Evolutionary conservation across 2,113 vertebrate genomes (phyloP).

Genomic region (Rhineura floridana): DNA sequence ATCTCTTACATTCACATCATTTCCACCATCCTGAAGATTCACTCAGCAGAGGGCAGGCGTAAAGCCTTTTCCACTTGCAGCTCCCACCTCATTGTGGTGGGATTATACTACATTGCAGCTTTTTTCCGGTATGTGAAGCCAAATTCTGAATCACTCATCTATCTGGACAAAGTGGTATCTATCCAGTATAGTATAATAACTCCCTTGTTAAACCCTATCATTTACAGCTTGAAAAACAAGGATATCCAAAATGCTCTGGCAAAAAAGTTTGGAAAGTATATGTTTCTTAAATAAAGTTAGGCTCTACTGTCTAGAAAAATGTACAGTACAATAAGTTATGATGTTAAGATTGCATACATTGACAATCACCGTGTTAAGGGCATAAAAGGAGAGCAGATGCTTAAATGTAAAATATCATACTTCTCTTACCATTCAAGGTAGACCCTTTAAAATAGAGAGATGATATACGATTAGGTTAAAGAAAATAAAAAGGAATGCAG

Average conservation of each 20-base stretch:
- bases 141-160: not conserved
- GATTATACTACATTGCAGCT: not conserved
- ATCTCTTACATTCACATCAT: not conserved
- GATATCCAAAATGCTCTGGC: not conserved
- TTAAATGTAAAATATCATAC: no score
- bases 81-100: constrained; percentile 17
- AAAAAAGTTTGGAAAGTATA: not conserved
- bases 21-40: not conserved
- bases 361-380: no score
- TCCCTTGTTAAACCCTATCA: not conserved
- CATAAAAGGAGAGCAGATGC: no score
- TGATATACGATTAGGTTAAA: no score
- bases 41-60: not conserved
- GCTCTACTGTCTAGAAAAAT: not conserved
- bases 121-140: not conserved
- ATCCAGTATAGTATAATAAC: constrained; percentile 13
- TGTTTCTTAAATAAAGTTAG: no score
- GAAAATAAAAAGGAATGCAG: no score
- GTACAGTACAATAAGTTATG: no score
- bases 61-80: constrained; percentile 3
- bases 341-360: no score
- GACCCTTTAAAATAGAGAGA: no score
- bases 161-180: not conserved
- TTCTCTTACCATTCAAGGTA: no score
- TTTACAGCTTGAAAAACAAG: constrained; percentile 10